Evolutionary conservation across 1,140 invertebrate species (phyloP), one percentile per base, ranked within the genome.

Genomic region (Lasioglossum baleicum): DNA sequence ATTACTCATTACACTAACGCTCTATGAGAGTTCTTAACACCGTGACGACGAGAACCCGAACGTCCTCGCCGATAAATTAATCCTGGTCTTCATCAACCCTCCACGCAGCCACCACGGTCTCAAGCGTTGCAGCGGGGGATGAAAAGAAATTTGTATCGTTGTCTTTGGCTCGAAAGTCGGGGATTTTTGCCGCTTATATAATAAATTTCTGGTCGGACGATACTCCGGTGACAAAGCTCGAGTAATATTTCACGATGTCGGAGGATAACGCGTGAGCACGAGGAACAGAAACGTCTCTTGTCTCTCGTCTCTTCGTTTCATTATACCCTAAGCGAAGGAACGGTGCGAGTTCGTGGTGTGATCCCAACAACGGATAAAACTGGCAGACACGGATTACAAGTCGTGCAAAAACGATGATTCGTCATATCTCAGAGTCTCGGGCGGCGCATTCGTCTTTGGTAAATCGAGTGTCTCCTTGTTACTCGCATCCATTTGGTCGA

Each of bases 341-440:
- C 35, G 61, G 26, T 7, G 4, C 7, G 26, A 13, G 13, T 11
- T 48, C 10, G 44, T 35, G 11, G 2, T 20, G 1, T 17, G 31
- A 42, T 40, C 35, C 40, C 7, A 2, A n/a, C 20, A 26, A 15
- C 13, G 63, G 70, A 75, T 67, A 60, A 80, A 74, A 75, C 44
- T 20, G 10, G 7, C 8, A 53, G 51, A 80, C 42, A 61, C 71
- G 56, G 75, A 77, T 77, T 70, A 70, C 66, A 13, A 17, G 1
- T 7, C 11, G 8, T 42, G 48, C 26, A 77, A 77, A 77, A 76
- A n/a, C 78, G 71, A 72, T 69, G 56, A 83, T 80, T 48, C 56
- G 82, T 80, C 73, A 76, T 76, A 68, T 63, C 70, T 63, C 56
- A 35, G n/a, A 26, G 61, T 67, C 58, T 66, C 31, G 51, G 15